phyloP scores from a whole-genome alignment of 2,888 invertebrate species.

The Lasioglossum malachurum region DNA sequence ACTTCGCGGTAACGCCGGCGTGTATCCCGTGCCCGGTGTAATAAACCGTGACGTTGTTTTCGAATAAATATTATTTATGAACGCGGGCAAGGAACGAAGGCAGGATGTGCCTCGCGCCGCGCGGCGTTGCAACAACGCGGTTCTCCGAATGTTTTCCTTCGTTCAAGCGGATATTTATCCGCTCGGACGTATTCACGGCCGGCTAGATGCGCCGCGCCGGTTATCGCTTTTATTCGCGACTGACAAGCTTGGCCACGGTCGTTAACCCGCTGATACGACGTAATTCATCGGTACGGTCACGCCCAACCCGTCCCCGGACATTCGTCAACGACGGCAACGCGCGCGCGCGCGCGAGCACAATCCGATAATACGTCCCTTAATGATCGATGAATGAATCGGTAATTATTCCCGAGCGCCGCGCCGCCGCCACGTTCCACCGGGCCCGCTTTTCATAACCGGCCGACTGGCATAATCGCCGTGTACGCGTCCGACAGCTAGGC shows the following conservation, averaged over 20 bases:
- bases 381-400: slow-evolving; percentile 79
- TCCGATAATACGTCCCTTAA: slow-evolving; percentile 75
- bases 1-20: slow-evolving; percentile 27
- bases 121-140: slow-evolving; percentile 3
- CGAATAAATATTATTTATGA: slow-evolving; percentile 67
- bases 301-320: slow-evolving; percentile 58
- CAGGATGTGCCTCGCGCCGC: slow-evolving; percentile 16
- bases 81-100: slow-evolving; percentile 18
- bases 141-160: slow-evolving; percentile 3
- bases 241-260: slow-evolving; percentile 51
- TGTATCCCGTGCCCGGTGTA: slow-evolving; percentile 39
- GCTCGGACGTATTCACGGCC: slow-evolving; percentile 17
- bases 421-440: slow-evolving; percentile 29
- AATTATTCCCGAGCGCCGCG: slow-evolving; percentile 65
- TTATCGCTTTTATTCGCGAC: slow-evolving; percentile 59
- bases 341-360: slow-evolving; percentile 35
- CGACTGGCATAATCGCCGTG: background rate
- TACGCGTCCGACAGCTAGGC: background rate
- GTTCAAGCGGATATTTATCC: slow-evolving; percentile 25
- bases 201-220: slow-evolving; percentile 27
- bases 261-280: slow-evolving; percentile 57
- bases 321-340: slow-evolving; percentile 62
- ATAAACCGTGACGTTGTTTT: slow-evolving; percentile 57
- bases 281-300: slow-evolving; percentile 62
- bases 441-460: slow-evolving; percentile 39